Conservation (phyloP, 2,113 vertebrate species). For the Acrocephalus kingi region DNA sequence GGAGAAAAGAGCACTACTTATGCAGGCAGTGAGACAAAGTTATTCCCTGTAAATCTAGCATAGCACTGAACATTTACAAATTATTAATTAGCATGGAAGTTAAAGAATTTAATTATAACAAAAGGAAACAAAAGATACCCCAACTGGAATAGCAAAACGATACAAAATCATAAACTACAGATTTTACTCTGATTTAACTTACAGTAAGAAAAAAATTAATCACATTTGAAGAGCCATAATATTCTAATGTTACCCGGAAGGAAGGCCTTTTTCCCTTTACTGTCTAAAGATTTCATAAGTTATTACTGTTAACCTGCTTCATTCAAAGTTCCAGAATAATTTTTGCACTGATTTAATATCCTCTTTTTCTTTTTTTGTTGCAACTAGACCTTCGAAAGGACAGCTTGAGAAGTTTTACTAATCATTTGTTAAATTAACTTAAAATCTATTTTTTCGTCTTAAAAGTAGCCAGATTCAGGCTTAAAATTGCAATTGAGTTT, state of each 20-base stretch:
- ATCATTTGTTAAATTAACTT: not conserved
- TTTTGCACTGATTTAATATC: not conserved
- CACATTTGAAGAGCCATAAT: not conserved
- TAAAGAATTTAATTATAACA: not conserved
- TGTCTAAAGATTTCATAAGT: not conserved
- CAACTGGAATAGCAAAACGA: not conserved
- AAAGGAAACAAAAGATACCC: not conserved
- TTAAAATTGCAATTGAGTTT: not conserved
- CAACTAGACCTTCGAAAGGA: not conserved
- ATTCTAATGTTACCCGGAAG: not conserved
- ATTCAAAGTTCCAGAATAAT: not conserved
- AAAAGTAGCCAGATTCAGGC: not conserved
- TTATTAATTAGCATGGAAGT: not conserved
- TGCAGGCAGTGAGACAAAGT: not conserved
- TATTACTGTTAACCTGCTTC: not conserved
- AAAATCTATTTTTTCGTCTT: not conserved
- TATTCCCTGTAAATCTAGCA: not conserved
- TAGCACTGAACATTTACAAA: not conserved
- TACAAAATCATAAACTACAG: not conserved
- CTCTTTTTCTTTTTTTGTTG: not conserved
- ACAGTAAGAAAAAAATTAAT: not conserved
- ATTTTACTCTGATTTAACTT: not conserved
- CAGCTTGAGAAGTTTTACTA: not conserved
- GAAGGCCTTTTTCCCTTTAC: not conserved
- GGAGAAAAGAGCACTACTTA: not conserved